A percentile compares a stretch with the other conserved stretches of the same genome.
Conservation (phyloP, 2,113 vertebrate genomes). For the Antechinus flavipes region DNA sequence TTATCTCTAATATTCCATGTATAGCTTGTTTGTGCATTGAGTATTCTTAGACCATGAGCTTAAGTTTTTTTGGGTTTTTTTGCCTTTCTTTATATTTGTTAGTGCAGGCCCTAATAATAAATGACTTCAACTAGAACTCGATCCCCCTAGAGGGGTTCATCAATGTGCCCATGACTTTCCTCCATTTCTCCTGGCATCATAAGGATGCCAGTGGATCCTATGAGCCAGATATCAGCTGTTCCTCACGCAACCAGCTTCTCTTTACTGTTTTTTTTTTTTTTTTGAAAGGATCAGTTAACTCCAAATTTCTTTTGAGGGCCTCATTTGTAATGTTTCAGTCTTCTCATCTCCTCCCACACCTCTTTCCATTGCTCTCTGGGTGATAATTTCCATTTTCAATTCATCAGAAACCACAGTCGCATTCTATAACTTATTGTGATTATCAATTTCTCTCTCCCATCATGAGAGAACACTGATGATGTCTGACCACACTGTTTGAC, state of each 20-base stretch:
- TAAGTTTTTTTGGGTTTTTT: not conserved
- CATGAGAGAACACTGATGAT: not conserved
- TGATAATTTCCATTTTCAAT: not conserved
- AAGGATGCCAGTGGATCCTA: not conserved
- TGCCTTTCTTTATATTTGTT: not conserved
- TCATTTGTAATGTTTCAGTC: not conserved
- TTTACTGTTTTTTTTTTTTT: not conserved
- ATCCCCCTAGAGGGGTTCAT: not conserved
- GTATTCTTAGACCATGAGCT: not conserved
- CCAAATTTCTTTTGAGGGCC: too few species aligned
- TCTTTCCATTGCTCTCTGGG: not conserved
- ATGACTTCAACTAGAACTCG: not conserved
- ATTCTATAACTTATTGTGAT: not conserved
- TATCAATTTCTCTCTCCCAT: not conserved
- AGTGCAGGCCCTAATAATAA: too few species aligned
- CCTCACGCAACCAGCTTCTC: too few species aligned
- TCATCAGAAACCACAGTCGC: not conserved
- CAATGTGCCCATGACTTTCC: not conserved
- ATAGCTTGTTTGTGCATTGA: not conserved
- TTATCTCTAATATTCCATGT: not conserved
- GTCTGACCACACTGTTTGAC: not conserved
- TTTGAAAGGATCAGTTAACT: not conserved
- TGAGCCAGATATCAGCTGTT: not conserved
- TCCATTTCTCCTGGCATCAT: not conserved
- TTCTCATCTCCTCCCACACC: not conserved